Conservation (phyloP, 2,888 invertebrate genomes). For the Pristionchus fissidentatus region DNA sequence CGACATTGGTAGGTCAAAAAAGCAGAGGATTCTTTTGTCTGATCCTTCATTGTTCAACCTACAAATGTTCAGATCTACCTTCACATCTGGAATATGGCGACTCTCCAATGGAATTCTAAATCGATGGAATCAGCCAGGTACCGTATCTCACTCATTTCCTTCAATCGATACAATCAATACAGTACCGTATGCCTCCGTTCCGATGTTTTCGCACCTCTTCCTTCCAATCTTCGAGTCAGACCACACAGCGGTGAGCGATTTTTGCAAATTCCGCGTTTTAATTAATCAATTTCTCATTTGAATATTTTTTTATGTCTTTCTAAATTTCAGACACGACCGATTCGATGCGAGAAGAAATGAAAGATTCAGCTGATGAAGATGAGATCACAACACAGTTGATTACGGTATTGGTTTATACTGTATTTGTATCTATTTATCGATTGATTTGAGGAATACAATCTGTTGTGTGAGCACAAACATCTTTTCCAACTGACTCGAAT, state of each 20-base stretch:
- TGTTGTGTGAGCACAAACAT: background rate
- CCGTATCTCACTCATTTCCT: background rate
- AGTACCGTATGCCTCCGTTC: constrained; percentile 35
- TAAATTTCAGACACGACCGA: background rate
- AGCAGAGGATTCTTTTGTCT: background rate
- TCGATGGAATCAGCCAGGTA: constrained; percentile 6
- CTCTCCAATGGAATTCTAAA: constrained; percentile 1
- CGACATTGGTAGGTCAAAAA: background rate
- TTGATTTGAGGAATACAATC: constrained; percentile 10
- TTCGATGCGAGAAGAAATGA: background rate
- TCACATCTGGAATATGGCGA: constrained; percentile 20
- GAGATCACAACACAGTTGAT: background rate
- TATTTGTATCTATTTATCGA: background rate
- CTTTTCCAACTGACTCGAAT: constrained; percentile 29
- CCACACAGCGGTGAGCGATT: background rate
- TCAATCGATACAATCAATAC: background rate
- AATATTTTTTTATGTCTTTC: no score
- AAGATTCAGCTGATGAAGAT: background rate
- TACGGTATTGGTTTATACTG: background rate
- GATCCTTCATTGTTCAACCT: background rate
- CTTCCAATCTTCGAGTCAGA: constrained; percentile 5
- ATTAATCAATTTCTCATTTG: background rate
- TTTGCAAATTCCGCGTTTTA: background rate
- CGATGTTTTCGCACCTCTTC: constrained; percentile 34
- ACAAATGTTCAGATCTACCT: constrained; percentile 6